phyloP scores from a whole-genome alignment of 2,113 vertebrate genomes.

The Riparia riparia region DNA sequence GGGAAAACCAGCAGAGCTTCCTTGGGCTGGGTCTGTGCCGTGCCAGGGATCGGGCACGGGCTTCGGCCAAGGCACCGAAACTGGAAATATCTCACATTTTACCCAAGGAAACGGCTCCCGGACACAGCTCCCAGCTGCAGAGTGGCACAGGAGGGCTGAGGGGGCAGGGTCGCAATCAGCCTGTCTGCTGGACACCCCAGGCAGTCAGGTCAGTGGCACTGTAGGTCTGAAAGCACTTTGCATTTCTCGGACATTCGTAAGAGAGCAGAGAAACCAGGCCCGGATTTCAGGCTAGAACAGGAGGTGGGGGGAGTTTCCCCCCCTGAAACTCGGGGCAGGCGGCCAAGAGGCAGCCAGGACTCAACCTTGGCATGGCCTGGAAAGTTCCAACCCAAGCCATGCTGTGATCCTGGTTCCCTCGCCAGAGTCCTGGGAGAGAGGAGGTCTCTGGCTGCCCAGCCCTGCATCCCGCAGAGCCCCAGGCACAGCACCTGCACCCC shows the following conservation, averaged over 20 bases:
- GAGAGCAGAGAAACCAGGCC: neutral
- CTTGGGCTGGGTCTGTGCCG: neutral
- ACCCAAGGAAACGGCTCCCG: neutral
- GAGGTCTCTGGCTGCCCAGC: neutral
- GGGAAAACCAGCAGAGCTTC: neutral
- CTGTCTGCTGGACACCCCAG: neutral
- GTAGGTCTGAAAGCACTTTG: neutral
- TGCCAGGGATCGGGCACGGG: neutral
- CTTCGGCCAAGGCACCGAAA: neutral
- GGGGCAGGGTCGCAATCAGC: neutral
- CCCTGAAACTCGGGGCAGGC: neutral
- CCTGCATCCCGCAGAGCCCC: neutral
- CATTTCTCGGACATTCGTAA: neutral
- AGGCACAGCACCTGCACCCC: accelerated
- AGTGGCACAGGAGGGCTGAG: neutral
- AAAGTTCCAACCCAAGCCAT: neutral
- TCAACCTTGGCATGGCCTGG: neutral
- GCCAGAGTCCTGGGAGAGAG: neutral
- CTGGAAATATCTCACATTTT: neutral
- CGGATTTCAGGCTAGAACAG: neutral
- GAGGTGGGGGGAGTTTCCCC: neutral
- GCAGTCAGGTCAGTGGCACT: accelerated
- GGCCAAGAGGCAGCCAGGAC: neutral
- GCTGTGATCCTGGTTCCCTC: neutral
- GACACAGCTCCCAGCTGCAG: neutral